Conservation (phyloP, 1,140 invertebrate genomes). For the Achatina immaculata region DNA sequence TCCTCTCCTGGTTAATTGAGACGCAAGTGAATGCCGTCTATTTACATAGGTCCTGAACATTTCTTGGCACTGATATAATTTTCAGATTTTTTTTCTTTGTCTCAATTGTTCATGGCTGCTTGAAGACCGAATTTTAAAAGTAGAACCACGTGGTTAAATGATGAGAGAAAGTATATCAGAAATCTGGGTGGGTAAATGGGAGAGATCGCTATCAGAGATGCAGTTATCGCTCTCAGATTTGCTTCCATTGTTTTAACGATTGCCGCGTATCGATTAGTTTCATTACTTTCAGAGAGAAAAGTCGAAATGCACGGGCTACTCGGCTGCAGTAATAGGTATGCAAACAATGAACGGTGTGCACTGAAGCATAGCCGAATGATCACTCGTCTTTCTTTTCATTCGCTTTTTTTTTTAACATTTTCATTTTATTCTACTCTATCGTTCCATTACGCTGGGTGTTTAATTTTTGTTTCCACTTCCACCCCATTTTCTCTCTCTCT, state of each 20-base stretch:
- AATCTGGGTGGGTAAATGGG: neutral
- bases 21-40: too few relatives aligned
- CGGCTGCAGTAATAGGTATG: neutral
- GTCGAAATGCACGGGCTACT: neutral
- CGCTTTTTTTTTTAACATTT: neutral
- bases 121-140: too few relatives aligned
- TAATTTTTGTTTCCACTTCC: neutral
- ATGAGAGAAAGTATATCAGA: slow-evolving; percentile 1
- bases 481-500: neutral
- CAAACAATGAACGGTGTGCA: slow-evolving; percentile 28
- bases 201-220: neutral
- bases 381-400: neutral
- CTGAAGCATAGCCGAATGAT: slow-evolving; percentile 4
- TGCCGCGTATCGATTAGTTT: neutral
- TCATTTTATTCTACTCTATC: neutral
- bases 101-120: too few relatives aligned
- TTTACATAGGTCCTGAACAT: too few relatives aligned
- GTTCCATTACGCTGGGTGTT: neutral
- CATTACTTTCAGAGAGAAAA: neutral
- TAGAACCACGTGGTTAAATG: neutral
- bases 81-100: too few relatives aligned
- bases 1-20: too few relatives aligned
- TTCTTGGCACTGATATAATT: too few relatives aligned
- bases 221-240: neutral
- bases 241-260: neutral